A percentile compares a stretch with the other conserved stretches of the same genome.
phyloP scores from a whole-genome alignment of 2,797 vertebrate genomes.

The Coracias cyanogaster region DNA sequence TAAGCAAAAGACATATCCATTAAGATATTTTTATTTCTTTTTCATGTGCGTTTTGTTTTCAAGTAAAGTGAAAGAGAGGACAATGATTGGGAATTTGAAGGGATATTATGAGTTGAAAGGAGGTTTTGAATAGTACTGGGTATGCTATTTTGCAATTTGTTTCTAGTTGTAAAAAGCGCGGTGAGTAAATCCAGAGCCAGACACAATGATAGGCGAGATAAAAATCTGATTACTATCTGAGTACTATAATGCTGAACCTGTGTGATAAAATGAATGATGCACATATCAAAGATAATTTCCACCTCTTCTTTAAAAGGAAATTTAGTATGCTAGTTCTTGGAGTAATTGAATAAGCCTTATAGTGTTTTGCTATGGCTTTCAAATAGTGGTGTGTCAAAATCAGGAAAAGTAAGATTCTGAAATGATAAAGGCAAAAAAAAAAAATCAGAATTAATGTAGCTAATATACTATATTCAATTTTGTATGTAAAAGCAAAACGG shows the following conservation, averaged over 20 bases:
- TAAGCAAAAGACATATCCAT: background rate
- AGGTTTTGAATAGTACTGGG: background rate
- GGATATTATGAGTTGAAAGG: background rate
- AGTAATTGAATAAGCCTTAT: background rate
- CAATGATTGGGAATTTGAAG: background rate
- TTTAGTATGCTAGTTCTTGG: background rate
- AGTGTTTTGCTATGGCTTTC: background rate
- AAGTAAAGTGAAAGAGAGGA: background rate
- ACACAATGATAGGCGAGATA: background rate
- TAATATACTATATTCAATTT: background rate
- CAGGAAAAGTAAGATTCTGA: background rate
- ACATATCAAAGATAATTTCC: background rate
- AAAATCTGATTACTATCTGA: background rate
- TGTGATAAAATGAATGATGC: background rate
- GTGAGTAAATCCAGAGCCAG: background rate
- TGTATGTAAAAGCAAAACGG: constrained; percentile 49
- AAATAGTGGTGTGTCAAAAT: background rate
- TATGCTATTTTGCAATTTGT: background rate
- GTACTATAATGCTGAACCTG: background rate
- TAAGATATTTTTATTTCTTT: background rate
- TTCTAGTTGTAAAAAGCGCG: background rate
- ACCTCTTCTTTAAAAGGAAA: background rate
- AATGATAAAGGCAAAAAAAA: background rate
- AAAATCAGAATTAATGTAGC: background rate
- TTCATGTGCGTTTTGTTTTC: background rate